Base-by-base conservation (phyloP, 2,888 invertebrate species). In the Ectemnius continuus region DNA sequence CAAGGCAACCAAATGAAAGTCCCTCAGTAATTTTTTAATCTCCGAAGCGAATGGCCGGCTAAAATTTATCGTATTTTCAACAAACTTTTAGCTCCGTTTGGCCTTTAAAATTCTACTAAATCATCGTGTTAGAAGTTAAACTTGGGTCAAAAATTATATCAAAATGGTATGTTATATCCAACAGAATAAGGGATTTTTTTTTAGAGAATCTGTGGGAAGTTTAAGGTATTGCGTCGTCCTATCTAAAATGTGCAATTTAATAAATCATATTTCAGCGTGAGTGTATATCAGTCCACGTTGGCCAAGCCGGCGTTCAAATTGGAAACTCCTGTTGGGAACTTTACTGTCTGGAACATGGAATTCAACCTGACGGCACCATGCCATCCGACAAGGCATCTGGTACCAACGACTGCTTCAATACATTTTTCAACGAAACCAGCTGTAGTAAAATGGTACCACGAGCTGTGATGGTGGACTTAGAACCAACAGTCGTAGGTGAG, bases 361-460 rank as follows among this genome's bases (percentile, higher is more conserved):
- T 97, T 87, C 93, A 94, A 84, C 94, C 95, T 0, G 96, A 97
- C 87, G 97, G 97, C 11, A 94, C 94, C 14, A 92, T 95, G 91
- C 93, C 93, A 1, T 91, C 92, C 20, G 93, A 93, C 84, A 93
- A 93, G 79, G 89, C 69, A 58, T 85, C 86, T 36, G 87, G 84
- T 1, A 92, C 92, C 0, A 92, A 91, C 76, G 92, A 92, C 48
- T 90, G 92, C 36, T 95, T 94, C 88, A 94, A 94, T 75, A 95
- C 96, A 1, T 96, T 96, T 90, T 96, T 96, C 89, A 93, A 94
- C n/a, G 97, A 98, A 89, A 97, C 97, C 4, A 96, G 94, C 79
- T 93, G 95, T 67, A 97, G 97, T 13, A 97, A 97, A 90, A 96
- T 97, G 93, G 97, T 97, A 62, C 98, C 98, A 0, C 92, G 97